A percentile compares a stretch with the other conserved stretches of the same genome.
Conservation (phyloP, 2,113 vertebrate genomes). For the Machaerirhynchus nigripectus region DNA sequence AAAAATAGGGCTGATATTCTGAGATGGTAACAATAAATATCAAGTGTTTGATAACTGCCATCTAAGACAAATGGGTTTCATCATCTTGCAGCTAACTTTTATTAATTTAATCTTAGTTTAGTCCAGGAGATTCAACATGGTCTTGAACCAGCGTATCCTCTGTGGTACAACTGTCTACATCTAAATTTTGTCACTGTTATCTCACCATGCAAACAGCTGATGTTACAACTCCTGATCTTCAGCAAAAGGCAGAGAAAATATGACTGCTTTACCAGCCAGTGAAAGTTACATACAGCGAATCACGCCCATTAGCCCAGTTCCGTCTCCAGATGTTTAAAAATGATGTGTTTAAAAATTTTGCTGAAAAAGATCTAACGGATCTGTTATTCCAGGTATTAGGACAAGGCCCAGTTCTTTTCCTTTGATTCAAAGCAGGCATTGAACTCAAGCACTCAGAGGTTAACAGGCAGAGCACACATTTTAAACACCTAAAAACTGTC, state of each 20-base stretch:
- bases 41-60: background rate
- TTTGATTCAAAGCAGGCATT: background rate
- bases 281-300: background rate
- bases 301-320: background rate
- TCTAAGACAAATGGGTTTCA: background rate
- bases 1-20: background rate
- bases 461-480: background rate
- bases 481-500: background rate
- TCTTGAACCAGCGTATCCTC: background rate
- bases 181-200: background rate
- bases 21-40: background rate
- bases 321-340: background rate
- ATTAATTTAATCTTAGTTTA: background rate
- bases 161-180: background rate
- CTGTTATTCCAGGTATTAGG: background rate
- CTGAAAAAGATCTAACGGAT: background rate
- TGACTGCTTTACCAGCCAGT: background rate
- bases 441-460: background rate
- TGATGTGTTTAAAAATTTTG: background rate
- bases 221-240: background rate
- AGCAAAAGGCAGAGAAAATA: background rate
- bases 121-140: background rate
- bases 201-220: background rate
- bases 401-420: background rate
- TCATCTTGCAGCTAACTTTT: background rate